These are phyloP conservation scores for Podotricha telesiphe DNA, from an alignment of 2,888 invertebrate genomes.

Conservation along the genomic window DNA sequence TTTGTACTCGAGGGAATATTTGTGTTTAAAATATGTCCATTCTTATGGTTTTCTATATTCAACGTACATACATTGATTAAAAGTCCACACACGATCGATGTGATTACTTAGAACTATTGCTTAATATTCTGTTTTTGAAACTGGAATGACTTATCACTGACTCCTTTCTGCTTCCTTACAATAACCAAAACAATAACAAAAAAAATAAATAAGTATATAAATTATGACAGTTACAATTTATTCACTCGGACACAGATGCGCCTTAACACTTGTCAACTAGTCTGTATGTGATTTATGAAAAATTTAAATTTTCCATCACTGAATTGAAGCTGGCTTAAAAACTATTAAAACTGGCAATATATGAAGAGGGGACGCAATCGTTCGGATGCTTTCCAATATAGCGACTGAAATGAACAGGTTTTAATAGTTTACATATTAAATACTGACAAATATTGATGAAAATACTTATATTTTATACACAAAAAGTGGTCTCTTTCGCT, in stretches of 20 bases:
- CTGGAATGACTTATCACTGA: too few relatives aligned
- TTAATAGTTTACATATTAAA: conserved; percentile 19
- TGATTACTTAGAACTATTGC: too few relatives aligned
- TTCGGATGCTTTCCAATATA: conserved; percentile 48
- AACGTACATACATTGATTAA: too few relatives aligned
- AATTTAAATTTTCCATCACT: conserved; percentile 29
- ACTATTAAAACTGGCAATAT: conserved; percentile 65
- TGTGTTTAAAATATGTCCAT: too few relatives aligned
- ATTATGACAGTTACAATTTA: background rate
- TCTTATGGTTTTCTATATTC: too few relatives aligned
- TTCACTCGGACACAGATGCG: background rate
- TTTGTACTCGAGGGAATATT: background rate
- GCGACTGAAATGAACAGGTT: conserved; percentile 48
- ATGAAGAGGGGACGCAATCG: conserved; percentile 50
- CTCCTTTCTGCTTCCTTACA: too few relatives aligned
- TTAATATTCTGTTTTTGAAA: too few relatives aligned
- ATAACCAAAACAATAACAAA: too few relatives aligned
- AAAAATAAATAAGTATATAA: background rate
- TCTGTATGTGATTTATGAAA: conserved; percentile 18
- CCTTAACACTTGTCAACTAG: conserved; percentile 18
- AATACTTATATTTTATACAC: background rate
- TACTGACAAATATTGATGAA: background rate
- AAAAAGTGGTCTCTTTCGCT: background rate
- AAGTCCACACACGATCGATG: too few relatives aligned
- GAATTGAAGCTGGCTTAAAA: conserved; percentile 56